Evolutionary conservation across 2,888 invertebrate species (phyloP).

Genomic region (Stegana nigrithorax): DNA sequence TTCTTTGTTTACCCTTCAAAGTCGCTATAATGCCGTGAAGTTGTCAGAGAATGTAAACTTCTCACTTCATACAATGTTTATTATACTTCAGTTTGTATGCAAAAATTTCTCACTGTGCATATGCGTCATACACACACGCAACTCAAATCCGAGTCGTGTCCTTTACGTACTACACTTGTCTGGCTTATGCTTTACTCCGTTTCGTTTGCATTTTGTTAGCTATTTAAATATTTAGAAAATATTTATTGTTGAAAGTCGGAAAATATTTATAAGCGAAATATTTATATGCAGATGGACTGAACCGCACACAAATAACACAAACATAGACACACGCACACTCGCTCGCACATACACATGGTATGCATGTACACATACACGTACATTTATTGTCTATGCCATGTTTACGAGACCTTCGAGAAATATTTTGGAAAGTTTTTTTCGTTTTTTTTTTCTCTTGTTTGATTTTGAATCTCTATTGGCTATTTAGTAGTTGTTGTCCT

Average conservation of each 20-base stretch:
- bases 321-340: not conserved
- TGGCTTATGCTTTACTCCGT: slow-evolving; percentile 19
- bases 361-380: not conserved
- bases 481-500: not conserved
- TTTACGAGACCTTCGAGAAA: not conserved
- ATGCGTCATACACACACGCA: not conserved
- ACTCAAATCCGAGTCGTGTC: not conserved
- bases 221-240: slow-evolving; percentile 52
- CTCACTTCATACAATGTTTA: too few species aligned
- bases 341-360: not conserved
- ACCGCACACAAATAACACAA: slow-evolving; percentile 24
- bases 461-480: slow-evolving; percentile 3
- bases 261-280: slow-evolving; percentile 51
- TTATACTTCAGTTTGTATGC: too few species aligned
- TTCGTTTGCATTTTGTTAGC: slow-evolving; percentile 31
- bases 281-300: slow-evolving; percentile 33
- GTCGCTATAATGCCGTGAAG: too few species aligned
- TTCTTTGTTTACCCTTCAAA: too few species aligned
- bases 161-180: too few species aligned
- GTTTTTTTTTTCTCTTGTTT: too few species aligned
- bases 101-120: not conserved
- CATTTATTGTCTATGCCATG: not conserved
- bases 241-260: slow-evolving; percentile 50
- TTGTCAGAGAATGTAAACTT: too few species aligned
- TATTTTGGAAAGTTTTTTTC: slow-evolving; percentile 6